Percentiles rank a stretch among this genome's conserved stretches.
These are phyloP conservation scores for Drosophila gaucha DNA, from an alignment of 2,888 invertebrate species.

Conservation along the genomic window DNA sequence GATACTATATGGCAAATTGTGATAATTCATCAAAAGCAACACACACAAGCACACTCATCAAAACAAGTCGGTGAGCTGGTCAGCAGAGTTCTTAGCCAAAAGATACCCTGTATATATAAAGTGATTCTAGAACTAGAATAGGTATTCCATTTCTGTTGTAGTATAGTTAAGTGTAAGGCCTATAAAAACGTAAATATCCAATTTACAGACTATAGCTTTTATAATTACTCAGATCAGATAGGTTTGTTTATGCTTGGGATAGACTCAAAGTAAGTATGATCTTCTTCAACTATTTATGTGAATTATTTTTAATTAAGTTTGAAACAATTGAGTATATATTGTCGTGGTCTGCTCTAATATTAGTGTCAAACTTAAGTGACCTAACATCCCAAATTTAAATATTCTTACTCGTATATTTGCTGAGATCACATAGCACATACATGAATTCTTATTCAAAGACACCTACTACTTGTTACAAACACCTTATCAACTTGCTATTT, in stretches of 20 bases:
- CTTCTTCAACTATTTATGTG: too few species aligned
- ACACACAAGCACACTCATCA: conserved; percentile 6
- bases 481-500: background rate
- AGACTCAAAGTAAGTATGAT: background rate
- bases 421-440: background rate
- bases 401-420: background rate
- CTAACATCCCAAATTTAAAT: background rate
- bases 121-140: background rate
- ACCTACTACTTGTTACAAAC: background rate
- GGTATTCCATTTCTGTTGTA: background rate
- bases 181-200: too few species aligned
- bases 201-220: too few species aligned
- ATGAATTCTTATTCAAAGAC: too few species aligned
- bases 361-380: background rate
- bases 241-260: background rate
- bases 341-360: too few species aligned
- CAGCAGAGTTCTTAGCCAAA: background rate
- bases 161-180: too few species aligned
- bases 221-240: background rate
- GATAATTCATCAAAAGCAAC: conserved; percentile 67
- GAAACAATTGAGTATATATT: too few species aligned
- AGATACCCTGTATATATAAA: conserved; percentile 5
- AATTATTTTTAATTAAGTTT: too few species aligned
- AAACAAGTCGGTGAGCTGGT: background rate
- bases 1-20: conserved; percentile 63